Base-by-base conservation (phyloP, 2,797 vertebrate genomes). In the Sebastes melanostomus region DNA sequence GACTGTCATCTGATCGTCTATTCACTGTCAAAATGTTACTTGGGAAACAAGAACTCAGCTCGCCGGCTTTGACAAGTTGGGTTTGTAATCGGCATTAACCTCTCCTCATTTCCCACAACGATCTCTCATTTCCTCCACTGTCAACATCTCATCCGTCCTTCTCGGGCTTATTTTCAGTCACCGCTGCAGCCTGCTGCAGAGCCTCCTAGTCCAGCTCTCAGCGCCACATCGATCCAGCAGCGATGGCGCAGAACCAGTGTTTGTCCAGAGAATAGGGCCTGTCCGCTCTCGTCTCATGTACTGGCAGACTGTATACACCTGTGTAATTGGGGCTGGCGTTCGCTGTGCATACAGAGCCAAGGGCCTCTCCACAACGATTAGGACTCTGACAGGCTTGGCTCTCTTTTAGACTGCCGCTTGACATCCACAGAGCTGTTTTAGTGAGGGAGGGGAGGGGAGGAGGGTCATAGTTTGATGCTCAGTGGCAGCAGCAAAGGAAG, bases 291-390 rank as follows among this genome's bases (percentile, higher is more conserved):
- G 73, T 83, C 86, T 81, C 69, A 72, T 80, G 87, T 83, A 70
- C 84, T 86, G 91, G 81, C 91, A 87, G 81, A 76, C 76, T 90
- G 84, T 90, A 81, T 86, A 88, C 81, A 92, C 91, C 91, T 90
- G 83, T 88, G 90, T 94, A 94, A 95, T 94, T 94, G 88, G 86
- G 75, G 75, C 83, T 92, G 92, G 88, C 82, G 34, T 91, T 89
- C 92, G 85, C 81, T 83, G 86, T 80, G 79, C 90, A 92, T 92
- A 88, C 85, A 83, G 86, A 90, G 91, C 91, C 88, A 87, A 77
- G 74, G 80, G 88, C 87, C 88, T 91, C 86, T 95, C 90, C 67
- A 82, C 83, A 81, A 82, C 75, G 75, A 94, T 94, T 94, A 95
- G 83, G 83, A 89, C 79, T 80, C 85, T 84, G 90, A 92, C 91